Base-by-base conservation (phyloP, 2,888 invertebrate genomes). In the Drosophila quinaria region DNA sequence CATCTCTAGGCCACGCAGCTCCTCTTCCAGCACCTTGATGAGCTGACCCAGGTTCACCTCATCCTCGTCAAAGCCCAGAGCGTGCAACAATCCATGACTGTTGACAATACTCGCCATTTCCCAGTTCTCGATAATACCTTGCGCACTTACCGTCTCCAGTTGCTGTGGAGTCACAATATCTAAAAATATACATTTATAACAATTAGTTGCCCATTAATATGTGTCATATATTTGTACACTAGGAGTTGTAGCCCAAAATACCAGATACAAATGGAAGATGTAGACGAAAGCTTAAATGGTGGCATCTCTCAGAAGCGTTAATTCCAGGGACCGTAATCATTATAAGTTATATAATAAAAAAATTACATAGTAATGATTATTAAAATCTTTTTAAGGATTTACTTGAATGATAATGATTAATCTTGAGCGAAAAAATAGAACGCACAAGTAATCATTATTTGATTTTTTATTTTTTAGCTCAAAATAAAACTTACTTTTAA, bases 121-220 rank as follows among this genome's bases (percentile, higher is more conserved):
- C 96, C 96, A 96, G 90, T 96, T 94, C 79, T 96, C 96, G 42
- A 95, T 93, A 46, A 96, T 93, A 17, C 93, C 92, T 59, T 95
- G 94, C 17, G 93, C 92, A 42, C 93, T 91, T 33, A 94, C 87
- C 15, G 88, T 91, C 59, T 92, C 92, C 63, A 90, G 80, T 50
- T 91, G 87, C 35, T 85, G 81, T 2, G 92, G 90, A 25, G 90
- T 84, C 73, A 91, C 90, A 83, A 81, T 61, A 51, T 75, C 79
- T 86, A 78, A 4, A 89, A 85, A 10, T 46, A 39, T 22, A 17
- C 0, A 13, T 31, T 56, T 4, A 39, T 49, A 4, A 58, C 4
- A 50, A 54, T 51, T 17, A 50, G 25, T 46, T n/a, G 52, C 22
- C 22, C 46, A 50, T 39, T 35, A 9, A 19, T 4, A 4, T 35